Conservation (phyloP, 2,888 invertebrate genomes). For the Marasmarcha lunaedactyla region DNA sequence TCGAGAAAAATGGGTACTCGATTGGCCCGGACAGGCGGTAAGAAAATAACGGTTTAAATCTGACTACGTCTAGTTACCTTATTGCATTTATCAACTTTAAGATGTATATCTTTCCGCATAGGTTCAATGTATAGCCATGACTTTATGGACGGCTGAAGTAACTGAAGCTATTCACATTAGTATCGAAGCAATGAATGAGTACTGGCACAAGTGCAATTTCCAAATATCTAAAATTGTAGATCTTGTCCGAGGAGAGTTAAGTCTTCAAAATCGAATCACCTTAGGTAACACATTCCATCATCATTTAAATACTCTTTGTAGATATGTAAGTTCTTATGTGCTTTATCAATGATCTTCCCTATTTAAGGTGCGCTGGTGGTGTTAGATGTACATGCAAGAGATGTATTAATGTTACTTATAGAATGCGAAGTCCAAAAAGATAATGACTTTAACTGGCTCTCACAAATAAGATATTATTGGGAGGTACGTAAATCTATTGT, state of each 20-base stretch:
- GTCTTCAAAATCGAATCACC: conserved; percentile 88
- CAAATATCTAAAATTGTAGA: conserved; percentile 88
- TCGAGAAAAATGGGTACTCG: conserved; percentile 85
- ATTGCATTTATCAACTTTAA: neutral
- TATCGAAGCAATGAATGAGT: conserved; percentile 67
- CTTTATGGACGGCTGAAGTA: conserved; percentile 93
- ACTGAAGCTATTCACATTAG: conserved; percentile 78
- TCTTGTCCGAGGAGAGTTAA: conserved; percentile 88
- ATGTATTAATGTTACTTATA: conserved; percentile 81
- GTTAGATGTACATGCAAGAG: conserved; percentile 92
- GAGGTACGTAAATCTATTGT: conserved; percentile 69
- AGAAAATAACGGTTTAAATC: neutral
- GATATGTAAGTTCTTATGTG: too few relatives aligned
- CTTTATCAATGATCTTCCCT: too few relatives aligned
- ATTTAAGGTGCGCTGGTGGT: conserved; percentile 86
- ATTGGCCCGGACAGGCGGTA: conserved; percentile 93
- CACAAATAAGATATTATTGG: conserved; percentile 86
- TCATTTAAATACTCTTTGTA: too few relatives aligned
- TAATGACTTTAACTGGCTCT: conserved; percentile 92
- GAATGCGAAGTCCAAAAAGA: conserved; percentile 73
- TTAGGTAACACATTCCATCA: conserved; percentile 77
- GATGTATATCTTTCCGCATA: conserved; percentile 16
- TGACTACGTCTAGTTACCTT: neutral
- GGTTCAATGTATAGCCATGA: conserved; percentile 85
- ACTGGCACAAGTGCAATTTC: conserved; percentile 77